Base-by-base conservation (phyloP, 2,888 invertebrate genomes). In the Amblyjoppa proteus region DNA sequence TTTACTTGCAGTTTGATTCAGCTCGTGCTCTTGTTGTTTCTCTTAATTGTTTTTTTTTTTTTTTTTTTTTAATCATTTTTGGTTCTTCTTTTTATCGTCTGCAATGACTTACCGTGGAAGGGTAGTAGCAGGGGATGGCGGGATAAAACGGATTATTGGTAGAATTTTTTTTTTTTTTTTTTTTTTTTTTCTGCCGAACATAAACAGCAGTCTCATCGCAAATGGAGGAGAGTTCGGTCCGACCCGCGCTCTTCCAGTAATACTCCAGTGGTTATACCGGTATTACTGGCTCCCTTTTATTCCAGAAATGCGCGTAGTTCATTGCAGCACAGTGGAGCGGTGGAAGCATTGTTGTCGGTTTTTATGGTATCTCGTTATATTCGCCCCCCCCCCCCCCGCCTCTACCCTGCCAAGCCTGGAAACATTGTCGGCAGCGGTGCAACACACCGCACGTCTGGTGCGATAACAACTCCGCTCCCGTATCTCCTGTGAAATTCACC, bases 301-400 rank as follows among this genome's bases (percentile, higher is more conserved):
- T 58, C 68, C 34, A 25, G n/a, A 64, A 38, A 68, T 9, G 11
- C 38, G 38, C 53, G 64, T 64, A 56, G 13, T 69, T n/a, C 20
- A 11, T 38, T 25, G 73, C 20, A 34, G 49, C 28, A 58, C 51
- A n/a, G 49, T 34, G 25, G 61, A 28, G 78, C 49, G 28, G 78
- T 58, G 28, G 20, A 53, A 61, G 69, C 69, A 77, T 84, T 77
- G 76, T 84, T 80, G 76, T 76, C 58, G 58, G 80, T 76, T 83
- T 86, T 78, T 84, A 85, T 85, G 83, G 83, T 51, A 86, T 74
- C 80, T 81, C 85, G 83, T 83, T 84, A 68, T 86, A 82, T 75
- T 86, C 83, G 83, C 76, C 16, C 73, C 79, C 31, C 77, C 28
- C 68, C 64, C 76, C 81, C 74, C 77, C 81, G 31, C 68, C n/a